Base-by-base conservation (phyloP, 2,797 vertebrate genomes). In the Atherinosoma microstoma region DNA sequence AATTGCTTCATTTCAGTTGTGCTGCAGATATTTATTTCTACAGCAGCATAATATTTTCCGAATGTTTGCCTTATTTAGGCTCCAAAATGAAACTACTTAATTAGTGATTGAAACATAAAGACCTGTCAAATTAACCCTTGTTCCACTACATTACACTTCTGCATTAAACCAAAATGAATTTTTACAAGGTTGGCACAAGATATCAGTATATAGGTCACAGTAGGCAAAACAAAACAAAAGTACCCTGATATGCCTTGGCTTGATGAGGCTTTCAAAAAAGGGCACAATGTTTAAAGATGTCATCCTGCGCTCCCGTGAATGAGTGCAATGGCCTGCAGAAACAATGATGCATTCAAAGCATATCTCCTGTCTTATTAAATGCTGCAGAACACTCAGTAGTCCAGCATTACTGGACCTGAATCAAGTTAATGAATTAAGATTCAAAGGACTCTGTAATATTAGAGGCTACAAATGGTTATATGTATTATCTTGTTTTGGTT, bases 1-100 rank as follows among this genome's bases (percentile, higher is more conserved):
- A 93, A 93, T 91, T 94, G 93, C 90, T 92, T 95, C 93, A 94
- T 94, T 94, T 93, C 87, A 82, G 62, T 91, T 90, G 86, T 79
- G 83, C 86, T 86, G 85, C 80, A 85, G 73, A 90, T 92, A 91
- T 94, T 90, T 92, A 84, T 93, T 93, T 91, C 82, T 78, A 78
- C 84, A 76, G 69, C 56, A 76, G 85, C 83, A 85, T 80, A 32
- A 69, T 85, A 76, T 90, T 92, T 77, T 57, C 75, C 71, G 73
- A 91, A 82, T 83, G 80, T 87, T 87, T 84, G 86, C 87, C 90
- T 91, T 88, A 83, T 92, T 91, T 89, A 86, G 90, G 67, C 81
- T 82, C 79, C 86, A 89, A 88, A 89, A 91, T 91, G 87, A 89
- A 91, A 87, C 83, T 82, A 90, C 88, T 93, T 92, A 94, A 94